Conservation (phyloP, 2,888 invertebrate genomes). For the Nemotelus nigrinus region DNA sequence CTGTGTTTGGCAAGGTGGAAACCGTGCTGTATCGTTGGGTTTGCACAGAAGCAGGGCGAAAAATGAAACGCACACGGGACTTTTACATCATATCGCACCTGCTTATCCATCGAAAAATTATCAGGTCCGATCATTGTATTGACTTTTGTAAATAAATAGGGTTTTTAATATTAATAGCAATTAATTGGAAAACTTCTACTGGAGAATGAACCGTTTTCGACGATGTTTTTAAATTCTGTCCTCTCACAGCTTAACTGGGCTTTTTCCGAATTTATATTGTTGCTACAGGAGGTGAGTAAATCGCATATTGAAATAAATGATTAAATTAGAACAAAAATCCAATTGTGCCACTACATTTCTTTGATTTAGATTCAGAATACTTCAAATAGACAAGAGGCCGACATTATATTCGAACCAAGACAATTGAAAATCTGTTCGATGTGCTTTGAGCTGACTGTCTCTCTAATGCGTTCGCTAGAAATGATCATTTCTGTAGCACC, state of each 20-base stretch:
- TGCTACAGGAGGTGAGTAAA: conserved; percentile 77
- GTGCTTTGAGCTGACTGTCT: conserved; percentile 83
- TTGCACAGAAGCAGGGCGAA: conserved; percentile 61
- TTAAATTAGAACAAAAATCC: conserved; percentile 5
- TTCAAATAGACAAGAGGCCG: conserved; percentile 67
- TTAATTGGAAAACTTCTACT: conserved; percentile 72
- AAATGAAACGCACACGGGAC: conserved; percentile 63
- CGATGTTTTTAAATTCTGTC: conserved; percentile 78
- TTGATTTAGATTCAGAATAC: conserved; percentile 70
- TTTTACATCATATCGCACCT: conserved; percentile 64
- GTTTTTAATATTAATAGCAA: conserved; percentile 59
- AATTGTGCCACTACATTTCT: neutral
- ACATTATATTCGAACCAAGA: conserved; percentile 75
- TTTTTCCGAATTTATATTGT: conserved; percentile 85
- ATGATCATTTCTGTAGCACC: conserved; percentile 78
- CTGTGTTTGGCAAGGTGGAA: conserved; percentile 67
- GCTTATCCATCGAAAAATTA: conserved; percentile 63
- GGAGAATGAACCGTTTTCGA: conserved; percentile 72
- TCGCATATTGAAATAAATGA: neutral
- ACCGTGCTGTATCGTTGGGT: conserved; percentile 58
- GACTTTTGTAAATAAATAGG: neutral
- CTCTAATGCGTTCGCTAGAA: conserved; percentile 80
- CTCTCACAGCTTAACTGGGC: conserved; percentile 88
- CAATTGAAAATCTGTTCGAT: conserved; percentile 85
- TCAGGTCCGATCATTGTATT: conserved; percentile 53